Conservation (phyloP, 2,888 invertebrate species). For the Cecidostiba fungosa region DNA sequence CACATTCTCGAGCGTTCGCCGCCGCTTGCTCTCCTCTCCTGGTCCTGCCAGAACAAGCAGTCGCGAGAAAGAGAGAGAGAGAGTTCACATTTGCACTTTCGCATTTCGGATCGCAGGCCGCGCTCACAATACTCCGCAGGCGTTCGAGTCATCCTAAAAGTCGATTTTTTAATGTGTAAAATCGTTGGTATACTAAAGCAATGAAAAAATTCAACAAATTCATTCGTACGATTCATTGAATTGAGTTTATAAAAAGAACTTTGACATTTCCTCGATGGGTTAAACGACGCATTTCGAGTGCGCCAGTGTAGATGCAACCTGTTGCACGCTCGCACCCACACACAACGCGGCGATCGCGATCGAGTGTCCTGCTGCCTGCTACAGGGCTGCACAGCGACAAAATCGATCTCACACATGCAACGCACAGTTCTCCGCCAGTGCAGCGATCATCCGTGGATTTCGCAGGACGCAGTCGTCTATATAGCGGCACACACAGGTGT, state of each 20-base stretch:
- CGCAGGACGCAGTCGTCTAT: background rate
- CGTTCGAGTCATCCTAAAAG: background rate
- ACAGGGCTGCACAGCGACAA: background rate
- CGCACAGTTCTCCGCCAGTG: no score
- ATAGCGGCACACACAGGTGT: background rate
- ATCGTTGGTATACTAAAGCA: background rate
- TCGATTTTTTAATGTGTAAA: background rate
- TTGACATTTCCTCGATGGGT: background rate
- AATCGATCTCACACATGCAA: slow-evolving; percentile 5
- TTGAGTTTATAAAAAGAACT: background rate
- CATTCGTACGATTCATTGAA: background rate
- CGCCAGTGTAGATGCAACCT: slow-evolving; percentile 20
- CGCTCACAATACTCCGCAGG: background rate
- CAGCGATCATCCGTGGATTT: no score
- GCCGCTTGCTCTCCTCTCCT: slow-evolving; percentile 9
- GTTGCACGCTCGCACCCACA: background rate
- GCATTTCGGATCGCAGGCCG: slow-evolving; percentile 1
- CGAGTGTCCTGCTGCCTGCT: background rate
- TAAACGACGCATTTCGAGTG: background rate
- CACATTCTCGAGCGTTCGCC: slow-evolving; percentile 17
- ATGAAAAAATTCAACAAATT: background rate
- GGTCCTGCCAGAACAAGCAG: slow-evolving; percentile 18
- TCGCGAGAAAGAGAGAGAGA: background rate
- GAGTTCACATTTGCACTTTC: slow-evolving; percentile 43
- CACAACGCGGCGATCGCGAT: background rate